Evolutionary conservation across 2,888 invertebrate species (phyloP).

Genomic region (Lasius platythorax): DNA sequence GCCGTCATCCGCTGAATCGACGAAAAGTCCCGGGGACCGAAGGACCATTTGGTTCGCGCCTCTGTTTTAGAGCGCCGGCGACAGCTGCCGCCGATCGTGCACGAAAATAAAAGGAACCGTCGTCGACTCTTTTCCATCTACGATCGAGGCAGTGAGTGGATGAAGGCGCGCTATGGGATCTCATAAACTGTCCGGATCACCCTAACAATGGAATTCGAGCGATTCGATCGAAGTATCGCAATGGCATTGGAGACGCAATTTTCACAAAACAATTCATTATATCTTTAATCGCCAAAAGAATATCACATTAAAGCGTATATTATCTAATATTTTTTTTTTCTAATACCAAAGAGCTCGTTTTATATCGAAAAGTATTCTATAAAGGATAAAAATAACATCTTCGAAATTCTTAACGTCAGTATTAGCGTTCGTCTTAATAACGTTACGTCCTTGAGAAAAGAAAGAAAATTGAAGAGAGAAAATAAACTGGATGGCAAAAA

Average conservation of each 20-base stretch:
- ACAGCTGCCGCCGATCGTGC: constrained; percentile 71
- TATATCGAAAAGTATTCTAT: not conserved
- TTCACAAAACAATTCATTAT: not conserved
- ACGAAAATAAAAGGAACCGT: constrained; percentile 68
- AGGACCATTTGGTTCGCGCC: constrained; percentile 57
- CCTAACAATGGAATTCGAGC: constrained; percentile 51
- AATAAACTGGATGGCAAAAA: not conserved
- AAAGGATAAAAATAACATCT: not conserved
- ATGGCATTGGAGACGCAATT: constrained; percentile 13
- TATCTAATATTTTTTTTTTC: not conserved
- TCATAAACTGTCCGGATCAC: constrained; percentile 64
- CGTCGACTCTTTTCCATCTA: not conserved
- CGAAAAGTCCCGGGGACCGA: constrained; percentile 56
- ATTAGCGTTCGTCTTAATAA: not conserved
- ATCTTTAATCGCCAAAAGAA: not conserved
- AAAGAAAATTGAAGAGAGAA: not conserved
- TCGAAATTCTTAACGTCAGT: not conserved
- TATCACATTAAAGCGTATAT: not conserved
- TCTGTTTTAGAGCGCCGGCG: constrained; percentile 57
- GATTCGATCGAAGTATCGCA: not conserved
- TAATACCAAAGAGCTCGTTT: not conserved
- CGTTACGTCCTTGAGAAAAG: constrained; percentile 1
- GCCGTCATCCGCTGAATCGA: constrained; percentile 68
- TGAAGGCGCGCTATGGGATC: constrained; percentile 51
- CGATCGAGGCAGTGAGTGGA: constrained; percentile 55